Percentiles rank a stretch among this genome's conserved stretches.
Conservation (phyloP, 1,140 invertebrate genomes). For the Cherax destructor region DNA sequence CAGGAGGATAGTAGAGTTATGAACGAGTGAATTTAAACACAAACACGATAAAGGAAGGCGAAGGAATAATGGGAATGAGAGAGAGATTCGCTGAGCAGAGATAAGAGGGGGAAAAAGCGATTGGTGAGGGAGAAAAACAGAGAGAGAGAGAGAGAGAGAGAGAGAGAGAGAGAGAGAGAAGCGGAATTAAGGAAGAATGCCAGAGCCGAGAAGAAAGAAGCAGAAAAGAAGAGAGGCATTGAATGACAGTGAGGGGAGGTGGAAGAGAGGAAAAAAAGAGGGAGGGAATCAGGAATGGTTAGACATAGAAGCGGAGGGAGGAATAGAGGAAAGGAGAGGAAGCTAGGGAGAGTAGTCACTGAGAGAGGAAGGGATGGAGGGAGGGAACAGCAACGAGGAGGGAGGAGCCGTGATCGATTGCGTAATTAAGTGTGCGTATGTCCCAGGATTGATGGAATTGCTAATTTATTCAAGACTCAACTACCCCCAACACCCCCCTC, state of each 20-base stretch:
- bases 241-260: not conserved
- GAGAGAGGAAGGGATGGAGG: not conserved
- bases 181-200: not conserved
- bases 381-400: not conserved
- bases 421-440: conserved; percentile 59
- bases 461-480: conserved; percentile 50
- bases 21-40: too few relatives aligned
- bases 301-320: not conserved
- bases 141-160: not conserved
- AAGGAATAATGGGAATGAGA: not conserved
- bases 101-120: too few relatives aligned
- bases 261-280: not conserved
- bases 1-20: too few relatives aligned
- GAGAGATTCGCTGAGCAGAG: not conserved
- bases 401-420: conserved; percentile 46
- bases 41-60: not conserved
- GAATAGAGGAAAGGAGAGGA: not conserved
- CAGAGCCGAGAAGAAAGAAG: not conserved
- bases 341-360: not conserved
- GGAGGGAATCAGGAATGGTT: not conserved
- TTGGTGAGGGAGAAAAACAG: too few relatives aligned
- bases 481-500: not conserved
- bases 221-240: not conserved
- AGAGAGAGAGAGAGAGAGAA: not conserved
- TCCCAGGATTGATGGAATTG: conserved; percentile 58